A percentile compares a stretch with the other conserved stretches of the same genome.
These are phyloP conservation scores for Calycopis cecrops DNA, from an alignment of 1,140 invertebrate genomes.

Conservation along the genomic window DNA sequence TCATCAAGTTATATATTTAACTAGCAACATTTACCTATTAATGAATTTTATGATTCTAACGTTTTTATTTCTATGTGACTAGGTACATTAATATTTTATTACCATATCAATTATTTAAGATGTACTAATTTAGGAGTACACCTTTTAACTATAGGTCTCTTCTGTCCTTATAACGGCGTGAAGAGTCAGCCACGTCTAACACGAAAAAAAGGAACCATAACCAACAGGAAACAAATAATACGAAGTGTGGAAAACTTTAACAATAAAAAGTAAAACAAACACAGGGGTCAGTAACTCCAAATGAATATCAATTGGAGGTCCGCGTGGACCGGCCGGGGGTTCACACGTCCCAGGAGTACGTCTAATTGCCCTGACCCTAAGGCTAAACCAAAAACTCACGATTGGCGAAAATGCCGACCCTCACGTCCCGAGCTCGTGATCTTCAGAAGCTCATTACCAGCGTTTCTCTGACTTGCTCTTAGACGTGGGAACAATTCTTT, in stretches of 20 bases:
- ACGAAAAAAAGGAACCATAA: too few species aligned
- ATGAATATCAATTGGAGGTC: conserved; percentile 3
- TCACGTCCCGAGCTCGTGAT: conserved; percentile 29
- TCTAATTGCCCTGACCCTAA: conserved; percentile 25
- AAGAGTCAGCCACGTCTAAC: too few species aligned
- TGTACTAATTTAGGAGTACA: too few species aligned
- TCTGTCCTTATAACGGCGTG: too few species aligned
- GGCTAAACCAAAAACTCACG: conserved; percentile 24
- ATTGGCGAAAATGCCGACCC: conserved; percentile 28
- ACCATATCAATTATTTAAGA: too few species aligned
- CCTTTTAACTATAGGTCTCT: too few species aligned
- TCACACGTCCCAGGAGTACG: conserved; percentile 21
- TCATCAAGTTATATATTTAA: too few species aligned
- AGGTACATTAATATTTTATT: too few species aligned
- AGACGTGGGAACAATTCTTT: conserved; percentile 1
- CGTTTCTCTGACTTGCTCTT: conserved; percentile 2
- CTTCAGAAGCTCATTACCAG: conserved; percentile 5
- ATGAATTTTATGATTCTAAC: too few species aligned
- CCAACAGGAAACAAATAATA: background rate
- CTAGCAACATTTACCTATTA: too few species aligned
- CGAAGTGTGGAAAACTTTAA: background rate
- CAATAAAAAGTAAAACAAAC: conserved; percentile 1
- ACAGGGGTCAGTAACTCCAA: background rate
- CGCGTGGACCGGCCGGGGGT: background rate
- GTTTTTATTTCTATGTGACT: too few species aligned